Evolutionary conservation across 2,888 invertebrate species (phyloP).

Genomic region (Orthosia gracilis): DNA sequence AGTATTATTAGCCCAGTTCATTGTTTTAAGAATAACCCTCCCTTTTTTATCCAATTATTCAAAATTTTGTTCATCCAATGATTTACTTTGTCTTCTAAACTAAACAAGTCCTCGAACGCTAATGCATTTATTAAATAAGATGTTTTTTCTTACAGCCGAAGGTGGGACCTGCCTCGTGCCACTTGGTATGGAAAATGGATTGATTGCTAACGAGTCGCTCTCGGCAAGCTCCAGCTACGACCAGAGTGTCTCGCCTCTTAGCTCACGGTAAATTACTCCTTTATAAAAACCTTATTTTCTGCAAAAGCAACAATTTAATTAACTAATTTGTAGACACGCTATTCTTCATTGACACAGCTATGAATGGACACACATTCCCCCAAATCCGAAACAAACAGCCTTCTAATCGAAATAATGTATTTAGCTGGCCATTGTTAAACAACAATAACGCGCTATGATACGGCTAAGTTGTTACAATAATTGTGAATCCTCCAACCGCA

Average conservation of each 20-base stretch:
- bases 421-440: slow-evolving; percentile 78
- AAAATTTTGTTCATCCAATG: slow-evolving; percentile 11
- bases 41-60: slow-evolving; percentile 1
- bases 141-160: slow-evolving; percentile 80
- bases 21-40: not conserved
- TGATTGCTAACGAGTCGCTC: slow-evolving; percentile 96
- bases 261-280: slow-evolving; percentile 93
- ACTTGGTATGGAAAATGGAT: slow-evolving; percentile 97
- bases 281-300: not conserved
- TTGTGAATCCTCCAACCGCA: slow-evolving; percentile 84
- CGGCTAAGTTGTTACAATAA: slow-evolving; percentile 85
- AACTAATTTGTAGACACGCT: slow-evolving; percentile 10
- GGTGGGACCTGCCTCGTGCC: slow-evolving; percentile 93
- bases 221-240: slow-evolving; percentile 96
- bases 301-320: slow-evolving; percentile 1
- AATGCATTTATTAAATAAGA: slow-evolving; percentile 30
- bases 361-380: slow-evolving; percentile 49
- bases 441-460: slow-evolving; percentile 83
- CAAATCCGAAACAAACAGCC: slow-evolving; percentile 73
- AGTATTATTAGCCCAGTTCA: slow-evolving; percentile 39
- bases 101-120: slow-evolving; percentile 18
- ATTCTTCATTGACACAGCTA: slow-evolving; percentile 26
- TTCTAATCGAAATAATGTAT: slow-evolving; percentile 72
- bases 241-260: slow-evolving; percentile 96
- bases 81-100: slow-evolving; percentile 13